phyloP scores from a whole-genome alignment of 2,888 invertebrate genomes.

The Microdon myrmicae region DNA sequence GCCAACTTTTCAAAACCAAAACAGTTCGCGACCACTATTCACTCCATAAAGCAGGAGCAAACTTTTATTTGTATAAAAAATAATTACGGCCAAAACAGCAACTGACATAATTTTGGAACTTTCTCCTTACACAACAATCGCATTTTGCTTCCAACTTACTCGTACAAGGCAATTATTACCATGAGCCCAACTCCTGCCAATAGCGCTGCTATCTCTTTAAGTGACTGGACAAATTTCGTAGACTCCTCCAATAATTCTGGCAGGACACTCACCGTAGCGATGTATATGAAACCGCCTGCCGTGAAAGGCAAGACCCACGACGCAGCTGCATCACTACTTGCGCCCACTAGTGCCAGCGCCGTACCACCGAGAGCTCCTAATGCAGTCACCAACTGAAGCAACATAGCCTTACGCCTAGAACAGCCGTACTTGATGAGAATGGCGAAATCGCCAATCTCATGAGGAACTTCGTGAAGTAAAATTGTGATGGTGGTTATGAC shows the following conservation, averaged over 20 bases:
- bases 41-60: not conserved
- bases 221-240: conserved; percentile 85
- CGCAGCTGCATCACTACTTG: conserved; percentile 76
- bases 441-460: conserved; percentile 99
- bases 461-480: conserved; percentile 97
- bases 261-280: conserved; percentile 98
- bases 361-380: conserved; percentile 95
- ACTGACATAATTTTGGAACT: not conserved
- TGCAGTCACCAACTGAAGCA: conserved; percentile 92
- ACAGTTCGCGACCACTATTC: too few species aligned
- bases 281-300: conserved; percentile 99
- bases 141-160: conserved; percentile 57
- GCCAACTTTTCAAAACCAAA: too few species aligned
- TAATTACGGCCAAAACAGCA: not conserved
- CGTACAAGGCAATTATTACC: conserved; percentile 85
- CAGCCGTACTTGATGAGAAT: conserved; percentile 98
- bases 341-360: conserved; percentile 86
- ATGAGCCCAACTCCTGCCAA: conserved; percentile 93
- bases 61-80: not conserved
- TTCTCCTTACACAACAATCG: not conserved
- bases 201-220: conserved; percentile 90
- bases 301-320: conserved; percentile 96
- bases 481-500: conserved; percentile 95
- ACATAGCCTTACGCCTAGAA: conserved; percentile 91
- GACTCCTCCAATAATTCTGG: conserved; percentile 94